Evolutionary conservation across 1,140 invertebrate species (phyloP), one percentile per base, ranked within the genome.

Genomic region (Wasmannia auropunctata): DNA sequence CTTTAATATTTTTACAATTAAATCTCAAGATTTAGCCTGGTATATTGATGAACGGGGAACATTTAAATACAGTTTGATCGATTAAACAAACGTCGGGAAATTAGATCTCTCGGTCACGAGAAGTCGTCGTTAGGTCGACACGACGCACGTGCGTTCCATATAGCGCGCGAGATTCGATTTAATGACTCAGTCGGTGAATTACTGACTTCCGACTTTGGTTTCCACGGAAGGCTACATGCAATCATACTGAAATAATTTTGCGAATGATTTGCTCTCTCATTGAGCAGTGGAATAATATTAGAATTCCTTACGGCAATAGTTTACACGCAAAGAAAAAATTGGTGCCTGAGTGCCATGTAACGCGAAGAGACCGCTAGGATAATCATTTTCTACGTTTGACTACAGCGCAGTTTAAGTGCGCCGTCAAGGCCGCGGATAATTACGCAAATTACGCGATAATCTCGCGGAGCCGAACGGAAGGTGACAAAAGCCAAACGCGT

Each of bases 171-270:
- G 25, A 22, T n/a, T 10, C n/a, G 43, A 54, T 40, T 54, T 77
- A 43, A 62, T 10, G 28, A 28, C 3, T 40, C n/a, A 60, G 11
- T 40, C 10, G 58, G n/a, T n/a, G n/a, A 31, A 34, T 22, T 63
- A 7, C 1, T 11, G 40, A 69, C 14, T 49, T 49, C 14, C 46
- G 16, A 10, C 8, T 5, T 58, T 31, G 22, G 11, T 43, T 77
- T 62, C 14, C n/a, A 31, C 19, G 6, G 10, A 63, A 46, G 16
- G 19, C 11, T 63, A 49, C 25, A 16, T 46, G 46, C 10, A 34
- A 49, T 63, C 3, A 34, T n/a, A n/a, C 60, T 65, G 3, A 19
- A 22, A 22, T 77, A 77, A 77, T 77, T 63, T 77, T 34, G 75
- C 75, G 58, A 60, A 31, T 37, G 14, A 76, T 43, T n/a, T n/a